Evolutionary conservation across 1,140 invertebrate genomes (phyloP), one percentile per base, ranked within the genome.

Genomic region (Nebria ingens): DNA sequence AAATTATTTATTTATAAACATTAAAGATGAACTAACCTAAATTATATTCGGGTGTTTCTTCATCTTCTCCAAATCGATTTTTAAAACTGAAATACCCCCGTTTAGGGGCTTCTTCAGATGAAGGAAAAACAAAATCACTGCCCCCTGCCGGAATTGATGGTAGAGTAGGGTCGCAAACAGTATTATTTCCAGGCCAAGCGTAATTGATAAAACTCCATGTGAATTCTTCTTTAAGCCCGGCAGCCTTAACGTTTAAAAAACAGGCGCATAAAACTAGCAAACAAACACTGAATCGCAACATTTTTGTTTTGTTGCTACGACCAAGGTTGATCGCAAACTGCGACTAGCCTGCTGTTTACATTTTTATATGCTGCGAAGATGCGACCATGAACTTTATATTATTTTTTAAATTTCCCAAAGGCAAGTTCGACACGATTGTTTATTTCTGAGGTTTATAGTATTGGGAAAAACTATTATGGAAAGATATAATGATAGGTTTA

Each of bases 201-300:
- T 64, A 69, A 55, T 56, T 64, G 3, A 69, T 68, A 9, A 64
- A 59, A 42, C 57, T 63, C 68, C 68, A 69, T 19, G 63, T 62
- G 56, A 69, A 69, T 51, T 69, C 68, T 56, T 66, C 62, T 21
- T 56, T 45, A 13, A 63, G 52, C 2, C 57, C 57, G 6, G 54
- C 17, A 9, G 40, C 3, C 6, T 45, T 17, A 12, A 45, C 40
- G 4, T 45, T 45, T 17, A 45, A 17, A 45, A 45, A 11, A 9
- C 6, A 45, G 17, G 3, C 9, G n/a, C 25, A 34, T 9, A 34
- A 6, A 34, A 34, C 25, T n/a, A 34, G n/a, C 6, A 34, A 6
- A 34, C 25, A 9, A 34, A 34, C n/a, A 6, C n/a, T 6, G 6
- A 34, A n/a, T 6, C 25, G 25, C 25, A 34, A 34, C 25, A 34